Evolutionary conservation across 2,888 invertebrate species (phyloP).

Genomic region (Cheilosia vulpina): DNA sequence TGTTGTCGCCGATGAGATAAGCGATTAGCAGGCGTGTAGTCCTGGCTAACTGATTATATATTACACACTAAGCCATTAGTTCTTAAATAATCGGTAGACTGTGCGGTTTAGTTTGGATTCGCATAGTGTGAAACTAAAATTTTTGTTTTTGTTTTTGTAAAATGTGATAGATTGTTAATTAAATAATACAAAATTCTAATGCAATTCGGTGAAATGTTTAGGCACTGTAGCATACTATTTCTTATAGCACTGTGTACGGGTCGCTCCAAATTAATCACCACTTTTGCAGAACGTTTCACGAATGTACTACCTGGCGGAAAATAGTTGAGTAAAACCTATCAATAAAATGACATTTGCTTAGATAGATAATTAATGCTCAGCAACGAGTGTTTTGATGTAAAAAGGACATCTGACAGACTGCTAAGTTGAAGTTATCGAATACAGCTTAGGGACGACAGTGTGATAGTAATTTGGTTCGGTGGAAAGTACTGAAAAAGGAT

Average conservation of each 20-base stretch:
- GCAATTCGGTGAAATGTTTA: conserved; percentile 46
- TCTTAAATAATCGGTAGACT: conserved; percentile 24
- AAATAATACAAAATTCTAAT: background rate
- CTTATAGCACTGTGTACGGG: conserved; percentile 9
- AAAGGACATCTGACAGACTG: no score
- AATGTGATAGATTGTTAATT: conserved; percentile 22
- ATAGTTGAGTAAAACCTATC: conserved; percentile 12
- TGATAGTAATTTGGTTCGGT: no score
- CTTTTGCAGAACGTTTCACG: background rate
- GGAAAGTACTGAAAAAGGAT: no score
- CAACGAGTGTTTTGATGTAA: background rate
- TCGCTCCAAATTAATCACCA: background rate
- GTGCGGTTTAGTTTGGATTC: conserved; percentile 31
- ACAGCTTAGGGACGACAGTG: no score
- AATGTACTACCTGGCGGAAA: conserved; percentile 16
- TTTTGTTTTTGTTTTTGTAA: background rate
- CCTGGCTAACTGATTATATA: conserved; percentile 47
- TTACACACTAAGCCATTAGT: conserved; percentile 42
- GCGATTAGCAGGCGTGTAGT: conserved; percentile 41
- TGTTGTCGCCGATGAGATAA: conserved; percentile 34
- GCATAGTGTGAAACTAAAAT: conserved; percentile 5
- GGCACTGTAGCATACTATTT: conserved; percentile 10
- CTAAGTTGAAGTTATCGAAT: no score
- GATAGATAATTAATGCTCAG: background rate
- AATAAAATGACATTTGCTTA: background rate